Percentiles rank a stretch among this genome's conserved stretches.
phyloP scores from a whole-genome alignment of 2,113 vertebrate species.

The Campylomormyrus tamandua region DNA sequence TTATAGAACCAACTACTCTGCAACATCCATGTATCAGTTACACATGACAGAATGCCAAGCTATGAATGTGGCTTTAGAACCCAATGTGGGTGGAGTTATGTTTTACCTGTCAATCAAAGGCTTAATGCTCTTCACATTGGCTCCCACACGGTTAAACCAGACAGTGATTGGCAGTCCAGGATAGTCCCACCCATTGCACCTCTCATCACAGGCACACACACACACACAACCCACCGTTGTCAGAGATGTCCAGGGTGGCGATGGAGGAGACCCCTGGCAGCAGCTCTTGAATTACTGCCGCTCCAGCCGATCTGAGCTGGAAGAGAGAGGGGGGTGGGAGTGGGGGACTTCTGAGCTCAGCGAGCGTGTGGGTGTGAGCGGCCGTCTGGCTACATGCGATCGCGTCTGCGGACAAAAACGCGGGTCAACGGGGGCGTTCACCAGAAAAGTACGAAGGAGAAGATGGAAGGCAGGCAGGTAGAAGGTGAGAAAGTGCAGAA shows the following conservation, averaged over 20 bases:
- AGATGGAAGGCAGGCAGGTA: neutral
- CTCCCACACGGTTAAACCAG: neutral
- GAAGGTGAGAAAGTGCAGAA: neutral
- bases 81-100: neutral
- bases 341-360: neutral
- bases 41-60: neutral
- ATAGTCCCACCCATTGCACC: neutral
- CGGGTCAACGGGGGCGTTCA: neutral
- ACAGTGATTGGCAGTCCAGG: neutral
- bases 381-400: neutral
- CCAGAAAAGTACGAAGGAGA: neutral
- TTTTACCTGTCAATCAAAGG: neutral
- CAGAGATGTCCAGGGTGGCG: slow-evolving; percentile 76
- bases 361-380: neutral
- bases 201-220: slow-evolving; percentile 3
- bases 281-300: slow-evolving; percentile 77
- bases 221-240: slow-evolving; percentile 59
- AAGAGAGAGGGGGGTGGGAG: slow-evolving; percentile 27
- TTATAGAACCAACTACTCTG: neutral
- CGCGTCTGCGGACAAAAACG: neutral
- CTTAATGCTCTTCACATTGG: neutral
- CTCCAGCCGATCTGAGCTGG: slow-evolving; percentile 76
- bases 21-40: neutral
- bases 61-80: neutral
- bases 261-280: slow-evolving; percentile 71